Evolutionary conservation across 2,888 invertebrate species (phyloP).

Genomic region (Morpho helenor): DNA sequence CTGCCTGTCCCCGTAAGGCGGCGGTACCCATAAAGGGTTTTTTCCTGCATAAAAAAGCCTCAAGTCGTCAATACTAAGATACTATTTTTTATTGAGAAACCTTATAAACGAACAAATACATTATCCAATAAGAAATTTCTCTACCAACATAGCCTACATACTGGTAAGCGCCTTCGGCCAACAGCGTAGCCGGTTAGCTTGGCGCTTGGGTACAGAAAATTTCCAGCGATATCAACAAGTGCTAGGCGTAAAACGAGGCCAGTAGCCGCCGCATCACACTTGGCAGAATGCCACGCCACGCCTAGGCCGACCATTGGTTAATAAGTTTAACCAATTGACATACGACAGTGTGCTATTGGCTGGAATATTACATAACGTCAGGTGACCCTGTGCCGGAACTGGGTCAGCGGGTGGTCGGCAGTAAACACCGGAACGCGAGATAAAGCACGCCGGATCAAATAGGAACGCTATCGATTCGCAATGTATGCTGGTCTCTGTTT

Average conservation of each 20-base stretch:
- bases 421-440: constrained; percentile 23
- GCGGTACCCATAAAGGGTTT: too few species aligned
- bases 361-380: constrained; percentile 47
- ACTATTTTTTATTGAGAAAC: too few species aligned
- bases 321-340: constrained; percentile 78
- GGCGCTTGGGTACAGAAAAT: constrained; percentile 32
- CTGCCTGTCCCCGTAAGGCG: too few species aligned
- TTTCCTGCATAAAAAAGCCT: too few species aligned
- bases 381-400: constrained; percentile 55
- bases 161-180: constrained; percentile 20
- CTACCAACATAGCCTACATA: not conserved
- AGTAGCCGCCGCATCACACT: constrained; percentile 41
- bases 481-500: constrained; percentile 8
- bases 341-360: constrained; percentile 64
- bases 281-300: constrained; percentile 77
- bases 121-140: not conserved
- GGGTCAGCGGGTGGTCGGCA: constrained; percentile 46
- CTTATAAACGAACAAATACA: too few species aligned
- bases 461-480: constrained; percentile 19
- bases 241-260: constrained; percentile 57
- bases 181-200: constrained; percentile 17
- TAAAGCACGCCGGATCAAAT: constrained; percentile 26
- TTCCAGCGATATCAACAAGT: constrained; percentile 60
- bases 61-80: too few species aligned
- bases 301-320: constrained; percentile 76